These are phyloP conservation scores for Crossaster papposus DNA, from an alignment of 53 echinoderm and acorn worm species.

Conservation along the genomic window DNA sequence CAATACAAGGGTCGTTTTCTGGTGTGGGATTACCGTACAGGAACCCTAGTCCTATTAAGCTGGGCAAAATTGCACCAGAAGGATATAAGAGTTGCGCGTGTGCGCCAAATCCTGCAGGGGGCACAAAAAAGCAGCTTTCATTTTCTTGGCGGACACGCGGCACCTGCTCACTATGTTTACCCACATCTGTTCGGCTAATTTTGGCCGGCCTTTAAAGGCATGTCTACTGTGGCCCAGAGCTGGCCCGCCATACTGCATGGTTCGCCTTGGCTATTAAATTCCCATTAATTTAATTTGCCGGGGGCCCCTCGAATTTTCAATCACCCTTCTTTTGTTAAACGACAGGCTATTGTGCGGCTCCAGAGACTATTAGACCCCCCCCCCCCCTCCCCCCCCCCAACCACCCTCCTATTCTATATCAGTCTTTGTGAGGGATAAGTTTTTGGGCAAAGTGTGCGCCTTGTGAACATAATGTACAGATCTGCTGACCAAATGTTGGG, in stretches of 20 bases:
- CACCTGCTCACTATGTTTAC: constrained; percentile 62
- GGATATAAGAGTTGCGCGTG: neutral
- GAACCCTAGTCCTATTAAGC: constrained; percentile 6
- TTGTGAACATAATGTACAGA: neutral
- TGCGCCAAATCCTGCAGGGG: neutral
- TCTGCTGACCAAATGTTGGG: constrained; percentile 42
- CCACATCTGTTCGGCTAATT: constrained; percentile 67
- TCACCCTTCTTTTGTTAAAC: constrained; percentile 68
- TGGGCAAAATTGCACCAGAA: constrained; percentile 35
- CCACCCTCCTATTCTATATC: too few relatives aligned
- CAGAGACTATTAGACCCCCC: constrained; percentile 20
- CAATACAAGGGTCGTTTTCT: constrained; percentile 2
- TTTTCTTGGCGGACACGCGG: neutral
- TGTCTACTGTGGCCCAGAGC: neutral
- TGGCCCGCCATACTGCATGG: constrained; percentile 6
- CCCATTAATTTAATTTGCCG: constrained; percentile 72
- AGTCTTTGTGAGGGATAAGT: neutral
- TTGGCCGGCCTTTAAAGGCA: constrained; percentile 46
- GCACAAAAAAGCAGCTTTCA: neutral
- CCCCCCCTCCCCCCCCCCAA: neutral
- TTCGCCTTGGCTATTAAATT: constrained; percentile 64
- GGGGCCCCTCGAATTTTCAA: constrained; percentile 44
- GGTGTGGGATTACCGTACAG: neutral
- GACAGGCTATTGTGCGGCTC: constrained; percentile 27
- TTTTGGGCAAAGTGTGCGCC: neutral